Base-by-base conservation (phyloP, 2,888 invertebrate genomes). In the Tolmerus cingulatus region DNA sequence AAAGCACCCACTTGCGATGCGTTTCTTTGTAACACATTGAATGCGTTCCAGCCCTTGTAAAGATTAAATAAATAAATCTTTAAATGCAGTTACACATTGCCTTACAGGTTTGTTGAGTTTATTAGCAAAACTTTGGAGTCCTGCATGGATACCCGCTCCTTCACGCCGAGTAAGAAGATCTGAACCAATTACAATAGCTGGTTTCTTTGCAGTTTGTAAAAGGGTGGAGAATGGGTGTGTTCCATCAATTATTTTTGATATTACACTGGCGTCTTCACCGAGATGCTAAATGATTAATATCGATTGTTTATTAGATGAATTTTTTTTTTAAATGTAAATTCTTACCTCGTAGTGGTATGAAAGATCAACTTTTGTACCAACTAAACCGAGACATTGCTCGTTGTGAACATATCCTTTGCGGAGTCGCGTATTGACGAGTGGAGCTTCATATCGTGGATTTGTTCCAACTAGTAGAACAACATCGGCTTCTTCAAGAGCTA, bases 381-480 rank as follows among this genome's bases (percentile, higher is more conserved):
- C 95, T 55, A 97, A 93, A 0, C 97, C 99, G 74, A 99, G 93
- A 88, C 95, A 94, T 23, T 97, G 94, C 91, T 99, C 98, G 92
- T 97, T 97, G 91, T 99, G 98, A n/a, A 99, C 94, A 93, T 96
- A 99, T 88, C 96, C 95, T 93, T 99, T 99, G 88, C 99, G 95
- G 89, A 99, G 95, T 90, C 99, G 95, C 0, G 99, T 96, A 93
- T 99, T 99, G 88, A 99, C 94, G 43, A 99, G 93, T 0, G 99
- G 99, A 66, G 99, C 99, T 93, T 99, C 99, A 92, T 97, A 98
- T 85, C 99, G 95, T 0, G 98, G 97, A 94, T 99, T 99, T 1
- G 98, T 98, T 87, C 99, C 99, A 90, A 99, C 95, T 85, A 99
- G 93, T 0, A 99, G 93, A 27, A 99, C 95, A 87, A 97, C 95